These are phyloP conservation scores for Pristionchus fissidentatus DNA, from an alignment of 2,888 invertebrate species.

Conservation along the genomic window DNA sequence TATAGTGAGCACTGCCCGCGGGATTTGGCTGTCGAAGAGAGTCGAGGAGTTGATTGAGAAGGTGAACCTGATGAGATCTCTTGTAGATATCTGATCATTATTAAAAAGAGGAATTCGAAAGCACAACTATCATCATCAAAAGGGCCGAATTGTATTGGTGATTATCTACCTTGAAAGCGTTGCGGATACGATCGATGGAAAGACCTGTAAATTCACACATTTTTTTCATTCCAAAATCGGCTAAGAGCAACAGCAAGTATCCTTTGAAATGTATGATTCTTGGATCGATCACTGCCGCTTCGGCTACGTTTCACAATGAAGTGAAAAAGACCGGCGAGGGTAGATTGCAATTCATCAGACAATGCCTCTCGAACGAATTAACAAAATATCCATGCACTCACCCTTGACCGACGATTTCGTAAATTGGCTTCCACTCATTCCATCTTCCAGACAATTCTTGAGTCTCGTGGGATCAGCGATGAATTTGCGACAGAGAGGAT, in stretches of 20 bases:
- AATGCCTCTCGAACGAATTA: no score
- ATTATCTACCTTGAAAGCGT: slow-evolving; percentile 7
- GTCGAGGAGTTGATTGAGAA: background rate
- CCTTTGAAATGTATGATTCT: no score
- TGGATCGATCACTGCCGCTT: no score
- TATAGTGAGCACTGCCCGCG: background rate
- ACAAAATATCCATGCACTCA: no score
- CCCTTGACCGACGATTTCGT: slow-evolving; percentile 2
- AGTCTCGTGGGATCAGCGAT: slow-evolving; percentile 55
- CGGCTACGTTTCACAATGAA: no score
- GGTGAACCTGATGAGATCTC: slow-evolving; percentile 7
- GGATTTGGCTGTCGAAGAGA: slow-evolving; percentile 28
- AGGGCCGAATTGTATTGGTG: no score
- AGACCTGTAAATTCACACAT: slow-evolving; percentile 18
- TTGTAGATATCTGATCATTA: no score
- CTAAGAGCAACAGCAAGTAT: no score
- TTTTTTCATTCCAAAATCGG: background rate
- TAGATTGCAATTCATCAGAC: no score
- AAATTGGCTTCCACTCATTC: slow-evolving; percentile 16
- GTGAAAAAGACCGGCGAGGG: no score
- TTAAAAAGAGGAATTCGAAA: no score
- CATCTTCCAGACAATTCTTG: slow-evolving; percentile 6
- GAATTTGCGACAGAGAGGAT: slow-evolving; percentile 66
- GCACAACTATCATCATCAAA: no score
- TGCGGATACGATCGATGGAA: slow-evolving; percentile 22